phyloP scores from a whole-genome alignment of 2,797 vertebrate species.

The Gymnocypris eckloni region DNA sequence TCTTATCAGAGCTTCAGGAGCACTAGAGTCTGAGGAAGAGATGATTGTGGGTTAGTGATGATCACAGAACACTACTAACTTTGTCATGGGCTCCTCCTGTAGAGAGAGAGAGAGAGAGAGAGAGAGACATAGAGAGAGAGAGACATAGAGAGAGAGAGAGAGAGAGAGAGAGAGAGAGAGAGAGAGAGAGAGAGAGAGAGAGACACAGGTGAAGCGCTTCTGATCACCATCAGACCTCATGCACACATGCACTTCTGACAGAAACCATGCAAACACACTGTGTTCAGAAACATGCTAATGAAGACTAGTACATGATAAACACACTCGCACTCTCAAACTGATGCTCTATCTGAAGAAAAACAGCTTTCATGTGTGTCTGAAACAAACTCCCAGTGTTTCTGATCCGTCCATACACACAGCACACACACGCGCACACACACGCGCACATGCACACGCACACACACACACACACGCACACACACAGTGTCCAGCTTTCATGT shows the following conservation, averaged over 20 bases:
- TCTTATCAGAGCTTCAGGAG: too few species aligned
- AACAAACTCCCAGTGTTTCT: neutral
- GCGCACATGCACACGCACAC: too few species aligned
- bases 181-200: too few species aligned
- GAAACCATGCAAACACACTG: neutral
- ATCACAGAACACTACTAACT: too few species aligned
- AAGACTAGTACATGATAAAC: neutral
- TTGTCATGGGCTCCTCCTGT: too few species aligned
- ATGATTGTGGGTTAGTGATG: too few species aligned
- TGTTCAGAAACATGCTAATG: too few species aligned
- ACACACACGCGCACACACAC: neutral
- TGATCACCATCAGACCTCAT: neutral
- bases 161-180: neutral
- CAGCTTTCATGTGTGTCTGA: neutral
- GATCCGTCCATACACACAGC: neutral
- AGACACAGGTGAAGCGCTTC: neutral
- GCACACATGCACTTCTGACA: constrained; percentile 11
- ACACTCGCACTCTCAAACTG: neutral
- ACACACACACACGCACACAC: too few species aligned
- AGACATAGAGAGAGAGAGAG: neutral
- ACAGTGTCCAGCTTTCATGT: too few species aligned
- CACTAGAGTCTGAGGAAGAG: too few species aligned
- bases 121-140: neutral
- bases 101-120: neutral
- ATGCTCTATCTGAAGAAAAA: neutral